Conservation (phyloP, 2,888 invertebrate species). For the Amorpha juglandis region DNA sequence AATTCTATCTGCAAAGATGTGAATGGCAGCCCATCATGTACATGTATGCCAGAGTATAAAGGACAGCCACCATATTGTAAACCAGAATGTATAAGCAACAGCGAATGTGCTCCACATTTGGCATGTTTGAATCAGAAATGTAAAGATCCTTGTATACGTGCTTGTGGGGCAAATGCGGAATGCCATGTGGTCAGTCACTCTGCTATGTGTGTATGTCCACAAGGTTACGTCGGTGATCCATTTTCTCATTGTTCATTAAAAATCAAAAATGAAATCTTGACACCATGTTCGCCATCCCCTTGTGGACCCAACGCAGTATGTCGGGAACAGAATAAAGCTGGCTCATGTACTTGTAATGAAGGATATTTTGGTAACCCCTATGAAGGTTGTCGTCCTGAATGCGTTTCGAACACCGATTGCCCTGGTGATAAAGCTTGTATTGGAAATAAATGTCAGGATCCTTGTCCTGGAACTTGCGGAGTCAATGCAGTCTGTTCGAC, state of each 20-base stretch:
- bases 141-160: slow-evolving; percentile 88
- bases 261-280: slow-evolving; percentile 77
- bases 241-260: slow-evolving; percentile 84
- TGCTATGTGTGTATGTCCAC: slow-evolving; percentile 90
- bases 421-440: slow-evolving; percentile 89
- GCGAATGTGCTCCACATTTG: slow-evolving; percentile 88
- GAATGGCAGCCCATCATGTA: slow-evolving; percentile 89
- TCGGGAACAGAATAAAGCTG: slow-evolving; percentile 87
- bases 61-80: slow-evolving; percentile 91
- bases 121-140: slow-evolving; percentile 91
- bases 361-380: slow-evolving; percentile 91
- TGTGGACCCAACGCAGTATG: slow-evolving; percentile 90
- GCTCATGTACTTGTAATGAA: slow-evolving; percentile 88
- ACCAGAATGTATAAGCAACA: slow-evolving; percentile 91
- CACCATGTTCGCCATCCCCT: slow-evolving; percentile 88
- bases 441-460: slow-evolving; percentile 89
- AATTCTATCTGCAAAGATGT: slow-evolving; percentile 89
- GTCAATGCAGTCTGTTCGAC: slow-evolving; percentile 89
- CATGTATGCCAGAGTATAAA: slow-evolving; percentile 87
- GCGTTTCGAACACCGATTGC: slow-evolving; percentile 89
- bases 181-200: slow-evolving; percentile 91
- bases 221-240: slow-evolving; percentile 87
- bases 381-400: slow-evolving; percentile 90
- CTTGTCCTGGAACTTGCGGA: slow-evolving; percentile 91
- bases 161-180: slow-evolving; percentile 89